Evolutionary conservation across 2,888 invertebrate genomes (phyloP), one percentile per base, ranked within the genome.

Genomic region (Agrochola circellaris): DNA sequence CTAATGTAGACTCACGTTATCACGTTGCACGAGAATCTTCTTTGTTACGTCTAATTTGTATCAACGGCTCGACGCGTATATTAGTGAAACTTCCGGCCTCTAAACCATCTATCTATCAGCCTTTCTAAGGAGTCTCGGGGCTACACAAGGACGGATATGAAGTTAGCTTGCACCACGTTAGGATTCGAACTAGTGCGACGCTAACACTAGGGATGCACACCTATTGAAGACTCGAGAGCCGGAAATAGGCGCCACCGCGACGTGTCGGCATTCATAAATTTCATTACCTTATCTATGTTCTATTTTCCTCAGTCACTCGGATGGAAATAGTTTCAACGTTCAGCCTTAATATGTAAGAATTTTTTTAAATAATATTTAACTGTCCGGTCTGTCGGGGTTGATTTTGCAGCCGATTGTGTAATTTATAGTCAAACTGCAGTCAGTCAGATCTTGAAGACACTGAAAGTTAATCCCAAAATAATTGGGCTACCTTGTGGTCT

Each of bases 141-240:
- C 65, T 45, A 2, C 48, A 7, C 15, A 30, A 51, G 23, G 15
- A 34, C 51, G 81, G 81, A 69, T 69, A 80, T 81, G 9, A 60
- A 81, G 64, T 66, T 60, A 38, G 54, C 26, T 61, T 75, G 34
- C 64, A 54, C 20, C 23, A 26, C 26, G n/a, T 23, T 15, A 34
- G 20, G n/a, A 51, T n/a, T 15, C 0, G 23, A 69, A 54, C 26
- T 65, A 45, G 54, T 8, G n/a, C 58, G 51, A 69, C 23, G 45
- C 23, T 17, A 11, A 42, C 38, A 48, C 45, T 26, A 23, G 11
- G 30, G 38, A 38, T 61, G 23, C 66, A 51, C n/a, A 23, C 45
- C 61, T 67, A 23, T 58, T 34, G 48, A 62, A 51, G 23, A 23
- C 45, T 54, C 60, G 26, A n/a, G 23, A 42, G 54, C 5, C 65